Base-by-base conservation (phyloP, 2,797 vertebrate genomes). In the Sebastes alutus region DNA sequence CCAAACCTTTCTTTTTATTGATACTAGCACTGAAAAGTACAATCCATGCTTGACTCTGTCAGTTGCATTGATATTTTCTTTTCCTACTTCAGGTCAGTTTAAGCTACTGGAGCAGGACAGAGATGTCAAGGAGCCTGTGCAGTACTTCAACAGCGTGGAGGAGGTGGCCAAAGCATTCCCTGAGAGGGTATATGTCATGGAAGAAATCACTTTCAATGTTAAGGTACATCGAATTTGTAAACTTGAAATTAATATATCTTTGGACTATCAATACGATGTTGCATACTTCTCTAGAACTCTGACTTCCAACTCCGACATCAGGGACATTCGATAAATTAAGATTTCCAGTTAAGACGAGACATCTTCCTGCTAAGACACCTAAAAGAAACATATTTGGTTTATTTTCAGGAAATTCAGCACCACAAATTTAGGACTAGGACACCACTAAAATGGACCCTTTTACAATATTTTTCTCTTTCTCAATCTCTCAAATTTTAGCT, bases 131-230 rank as follows among this genome's bases (percentile, higher is more conserved):
- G 99, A 99, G 91, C 98, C 99, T 56, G 97, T 99, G 93, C 99
- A 98, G 93, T 99, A 99, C 95, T 99, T 96, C 94, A 98, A 96
- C 96, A 99, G 97, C 18, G 99, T 99, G 96, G 99, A 99, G 94
- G 98, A 99, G 95, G 98, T 99, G 95, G 99, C 99, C 78, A 99
- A 99, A 96, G 98, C 98, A 49, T 99, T 99, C 96, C 99, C 99
- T 87, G 99, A 99, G 75, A 96, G 98, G 82, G 99, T 99, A 61
- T 99, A 99, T 86, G 99, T 99, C 95, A 99, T 99, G 98, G 99
- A 99, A 95, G 99, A 99, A 94, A 99, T 99, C 91, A 98, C 97
- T 30, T 99, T 99, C 94, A 99, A 99, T 77, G 98, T 99, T 92
- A 99, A 99, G 98, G 99, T 99, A 95, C 84, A 79, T 92, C 82